phyloP scores from a whole-genome alignment of 1,140 invertebrate genomes.

The Drosophila lacertosa region DNA sequence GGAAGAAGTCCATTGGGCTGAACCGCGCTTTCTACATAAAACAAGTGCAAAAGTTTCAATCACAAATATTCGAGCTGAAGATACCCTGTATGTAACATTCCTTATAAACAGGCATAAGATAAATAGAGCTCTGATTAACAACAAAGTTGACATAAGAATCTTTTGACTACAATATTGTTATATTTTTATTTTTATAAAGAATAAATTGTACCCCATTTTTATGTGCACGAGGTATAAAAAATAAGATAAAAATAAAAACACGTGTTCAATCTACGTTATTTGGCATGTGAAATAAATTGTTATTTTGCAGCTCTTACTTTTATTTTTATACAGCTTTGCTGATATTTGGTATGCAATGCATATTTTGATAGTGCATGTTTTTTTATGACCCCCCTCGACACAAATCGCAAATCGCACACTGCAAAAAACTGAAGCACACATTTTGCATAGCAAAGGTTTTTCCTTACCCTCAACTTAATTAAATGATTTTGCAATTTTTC shows the following conservation, averaged over 20 bases:
- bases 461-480: conserved; percentile 11
- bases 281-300: conserved; percentile 71
- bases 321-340: conserved; percentile 18
- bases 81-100: background rate
- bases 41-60: conserved; percentile 2
- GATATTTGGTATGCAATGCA: conserved; percentile 34
- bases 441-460: background rate
- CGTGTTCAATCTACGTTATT: conserved; percentile 59
- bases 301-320: background rate
- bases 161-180: no score
- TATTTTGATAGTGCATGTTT: conserved; percentile 40
- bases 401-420: conserved; percentile 26
- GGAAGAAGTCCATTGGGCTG: conserved; percentile 22
- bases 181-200: no score
- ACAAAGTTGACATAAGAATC: no score
- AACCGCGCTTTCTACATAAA: conserved; percentile 12
- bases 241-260: conserved; percentile 39
- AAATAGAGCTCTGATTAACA: no score
- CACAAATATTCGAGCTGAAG: background rate
- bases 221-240: conserved; percentile 9
- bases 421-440: background rate
- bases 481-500: conserved; percentile 32
- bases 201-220: no score
- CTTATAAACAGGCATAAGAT: no score
- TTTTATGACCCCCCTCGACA: conserved; percentile 32